A percentile compares a stretch with the other conserved stretches of the same genome.
These are phyloP conservation scores for Sycophaga agraensis DNA, from an alignment of 1,140 invertebrate genomes.

Conservation along the genomic window DNA sequence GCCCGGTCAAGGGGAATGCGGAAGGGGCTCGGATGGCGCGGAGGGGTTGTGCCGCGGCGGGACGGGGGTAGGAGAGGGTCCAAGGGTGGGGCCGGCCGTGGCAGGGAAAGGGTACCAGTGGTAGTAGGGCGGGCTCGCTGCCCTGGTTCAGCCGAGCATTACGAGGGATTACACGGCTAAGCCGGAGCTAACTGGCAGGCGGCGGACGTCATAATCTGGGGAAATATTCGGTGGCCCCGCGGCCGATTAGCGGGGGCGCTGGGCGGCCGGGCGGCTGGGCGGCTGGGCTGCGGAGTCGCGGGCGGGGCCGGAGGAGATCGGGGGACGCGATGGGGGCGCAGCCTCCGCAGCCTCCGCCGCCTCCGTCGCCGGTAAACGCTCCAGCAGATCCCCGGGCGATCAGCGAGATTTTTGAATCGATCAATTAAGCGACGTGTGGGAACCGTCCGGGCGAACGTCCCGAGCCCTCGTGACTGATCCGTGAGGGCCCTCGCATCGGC, in stretches of 20 bases:
- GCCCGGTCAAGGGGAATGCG: no score
- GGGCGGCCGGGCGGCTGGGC: no score
- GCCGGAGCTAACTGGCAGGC: constrained; percentile 48
- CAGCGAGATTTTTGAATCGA: constrained; percentile 58
- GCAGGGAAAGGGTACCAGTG: constrained; percentile 32
- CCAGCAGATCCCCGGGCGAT: constrained; percentile 48
- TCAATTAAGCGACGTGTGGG: constrained; percentile 60
- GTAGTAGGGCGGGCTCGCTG: background rate
- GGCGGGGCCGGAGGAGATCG: constrained; percentile 19
- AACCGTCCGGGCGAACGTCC: constrained; percentile 46
- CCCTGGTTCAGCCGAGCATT: constrained; percentile 31
- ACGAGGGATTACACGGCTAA: constrained; percentile 57
- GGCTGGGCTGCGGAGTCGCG: no score
- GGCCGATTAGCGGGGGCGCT: no score
- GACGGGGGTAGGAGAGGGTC: no score
- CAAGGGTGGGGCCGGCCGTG: no score
- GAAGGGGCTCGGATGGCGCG: no score
- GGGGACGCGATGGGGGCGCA: constrained; percentile 25
- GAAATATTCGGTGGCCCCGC: constrained; percentile 44
- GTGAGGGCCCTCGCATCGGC: constrained; percentile 49
- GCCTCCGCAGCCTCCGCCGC: no score
- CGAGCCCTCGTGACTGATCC: constrained; percentile 34
- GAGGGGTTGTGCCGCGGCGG: no score
- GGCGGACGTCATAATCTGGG: constrained; percentile 57
- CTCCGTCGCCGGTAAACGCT: constrained; percentile 34